A percentile compares a stretch with the other conserved stretches of the same genome.
Conservation (phyloP, 2,113 vertebrate species). For the Clupea harengus region DNA sequence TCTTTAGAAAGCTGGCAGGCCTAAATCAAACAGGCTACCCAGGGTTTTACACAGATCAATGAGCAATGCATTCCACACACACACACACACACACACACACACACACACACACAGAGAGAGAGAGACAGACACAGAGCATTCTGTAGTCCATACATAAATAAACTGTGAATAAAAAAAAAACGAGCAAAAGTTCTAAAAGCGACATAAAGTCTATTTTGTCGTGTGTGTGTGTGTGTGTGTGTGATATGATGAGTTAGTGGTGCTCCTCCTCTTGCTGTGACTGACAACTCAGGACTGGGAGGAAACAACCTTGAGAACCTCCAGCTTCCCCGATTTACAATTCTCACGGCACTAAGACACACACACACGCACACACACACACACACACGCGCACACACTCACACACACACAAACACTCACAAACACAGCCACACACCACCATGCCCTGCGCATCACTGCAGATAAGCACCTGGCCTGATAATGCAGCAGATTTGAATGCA, state of each 20-base stretch:
- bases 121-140: not conserved
- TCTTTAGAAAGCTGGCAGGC: constrained; percentile 25
- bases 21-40: constrained; percentile 30
- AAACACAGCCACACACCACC: constrained; percentile 20
- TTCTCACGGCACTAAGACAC: constrained; percentile 21
- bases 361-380: constrained; percentile 16
- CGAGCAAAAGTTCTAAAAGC: not conserved
- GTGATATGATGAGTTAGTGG: constrained; percentile 17
- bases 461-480: constrained; percentile 43
- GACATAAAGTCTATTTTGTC: not conserved
- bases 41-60: constrained; percentile 24
- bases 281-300: constrained; percentile 6
- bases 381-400: not conserved
- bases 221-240: constrained; percentile 20
- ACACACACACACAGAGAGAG: not conserved
- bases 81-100: constrained; percentile 23
- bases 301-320: constrained; percentile 27
- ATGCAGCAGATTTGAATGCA: constrained; percentile 38
- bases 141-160: not conserved
- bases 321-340: not conserved
- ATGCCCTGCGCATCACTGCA: not conserved
- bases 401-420: not conserved
- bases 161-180: not conserved
- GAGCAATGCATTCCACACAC: constrained; percentile 26
- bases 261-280: not conserved